Conservation (phyloP, 2,797 vertebrate species). For the Gymnopithys bicolor region DNA sequence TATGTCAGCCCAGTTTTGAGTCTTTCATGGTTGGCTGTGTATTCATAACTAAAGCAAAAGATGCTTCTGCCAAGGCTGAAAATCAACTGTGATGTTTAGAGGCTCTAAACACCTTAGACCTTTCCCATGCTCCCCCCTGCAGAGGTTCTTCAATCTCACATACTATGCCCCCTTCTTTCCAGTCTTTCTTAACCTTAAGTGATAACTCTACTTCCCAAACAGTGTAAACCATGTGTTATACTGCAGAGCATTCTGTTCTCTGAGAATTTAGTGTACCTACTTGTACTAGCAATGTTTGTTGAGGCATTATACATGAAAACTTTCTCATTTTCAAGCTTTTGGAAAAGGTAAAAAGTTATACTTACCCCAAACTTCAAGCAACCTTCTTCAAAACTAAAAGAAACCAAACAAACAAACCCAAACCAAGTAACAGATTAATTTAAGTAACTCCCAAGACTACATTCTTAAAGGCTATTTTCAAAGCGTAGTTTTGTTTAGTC, state of each 20-base stretch:
- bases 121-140: background rate
- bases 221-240: accelerated
- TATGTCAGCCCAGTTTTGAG: background rate
- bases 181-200: background rate
- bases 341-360: background rate
- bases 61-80: background rate
- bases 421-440: background rate
- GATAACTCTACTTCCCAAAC: background rate
- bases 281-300: background rate
- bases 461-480: background rate
- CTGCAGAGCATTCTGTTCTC: background rate
- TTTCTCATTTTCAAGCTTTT: background rate
- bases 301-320: background rate
- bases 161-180: background rate
- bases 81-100: background rate
- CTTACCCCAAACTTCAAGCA: background rate
- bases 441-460: background rate
- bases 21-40: background rate
- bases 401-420: too few relatives aligned
- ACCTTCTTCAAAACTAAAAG: background rate
- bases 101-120: background rate
- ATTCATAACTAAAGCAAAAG: background rate
- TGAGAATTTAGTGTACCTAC: background rate
- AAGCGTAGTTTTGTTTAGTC: constrained; percentile 2
- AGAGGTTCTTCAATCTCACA: background rate